Conservation (phyloP, 2,888 invertebrate genomes). For the Mythimna lalbum region DNA sequence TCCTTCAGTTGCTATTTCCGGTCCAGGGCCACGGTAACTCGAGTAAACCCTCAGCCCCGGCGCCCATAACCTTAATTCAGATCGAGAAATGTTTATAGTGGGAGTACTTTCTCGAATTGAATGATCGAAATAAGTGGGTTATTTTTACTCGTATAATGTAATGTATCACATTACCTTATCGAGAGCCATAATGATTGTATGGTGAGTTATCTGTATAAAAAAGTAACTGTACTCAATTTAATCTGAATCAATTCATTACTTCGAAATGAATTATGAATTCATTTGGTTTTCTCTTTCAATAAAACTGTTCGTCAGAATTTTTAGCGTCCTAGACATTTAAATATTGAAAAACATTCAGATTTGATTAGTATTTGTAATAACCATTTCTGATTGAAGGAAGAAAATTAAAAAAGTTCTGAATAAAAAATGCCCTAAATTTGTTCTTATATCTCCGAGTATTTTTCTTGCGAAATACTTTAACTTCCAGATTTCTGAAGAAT, state of each 20-base stretch:
- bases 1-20: too few species aligned
- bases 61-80: too few species aligned
- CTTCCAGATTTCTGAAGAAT: too few species aligned
- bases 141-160: not conserved
- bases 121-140: not conserved
- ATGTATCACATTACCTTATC: constrained; percentile 29
- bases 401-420: not conserved
- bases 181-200: constrained; percentile 25
- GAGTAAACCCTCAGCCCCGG: not conserved
- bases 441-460: not conserved
- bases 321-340: not conserved
- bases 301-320: constrained; percentile 11
- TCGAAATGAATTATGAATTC: constrained; percentile 19
- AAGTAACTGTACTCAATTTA: constrained; percentile 8
- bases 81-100: not conserved
- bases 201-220: constrained; percentile 9
- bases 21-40: not conserved
- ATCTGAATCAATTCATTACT: constrained; percentile 26
- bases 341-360: constrained; percentile 5
- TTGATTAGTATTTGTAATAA: not conserved
- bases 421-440: not conserved
- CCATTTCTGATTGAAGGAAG: not conserved
- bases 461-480: too few species aligned
- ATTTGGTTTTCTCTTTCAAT: constrained; percentile 16
- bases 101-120: not conserved